Evolutionary conservation across 1,140 invertebrate genomes (phyloP).

Genomic region (Hirudo medicinalis): DNA sequence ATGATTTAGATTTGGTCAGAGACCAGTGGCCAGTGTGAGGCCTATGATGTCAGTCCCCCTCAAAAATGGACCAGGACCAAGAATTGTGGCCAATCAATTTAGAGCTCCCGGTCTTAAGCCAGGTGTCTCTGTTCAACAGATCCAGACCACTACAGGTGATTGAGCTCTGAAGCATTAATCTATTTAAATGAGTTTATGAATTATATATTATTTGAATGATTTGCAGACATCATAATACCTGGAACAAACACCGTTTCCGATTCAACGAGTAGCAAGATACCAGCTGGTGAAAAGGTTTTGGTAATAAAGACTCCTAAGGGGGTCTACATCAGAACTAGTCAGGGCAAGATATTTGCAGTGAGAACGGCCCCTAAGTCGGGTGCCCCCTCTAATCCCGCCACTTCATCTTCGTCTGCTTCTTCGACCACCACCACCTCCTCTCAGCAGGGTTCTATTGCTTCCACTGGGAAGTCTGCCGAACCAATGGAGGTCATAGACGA

Average conservation of each 20-base stretch:
- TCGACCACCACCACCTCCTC: neutral
- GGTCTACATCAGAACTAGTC: constrained; percentile 84
- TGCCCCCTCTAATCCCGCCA: neutral
- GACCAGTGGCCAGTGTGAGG: constrained; percentile 46
- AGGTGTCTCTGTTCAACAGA: constrained; percentile 84
- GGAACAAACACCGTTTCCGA: constrained; percentile 55
- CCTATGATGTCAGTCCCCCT: constrained; percentile 46
- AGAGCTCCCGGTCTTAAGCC: constrained; percentile 69
- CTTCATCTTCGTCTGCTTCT: neutral
- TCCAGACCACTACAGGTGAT: constrained; percentile 68
- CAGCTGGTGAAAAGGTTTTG: constrained; percentile 80
- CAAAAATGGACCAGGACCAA: constrained; percentile 26
- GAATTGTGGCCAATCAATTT: constrained; percentile 51
- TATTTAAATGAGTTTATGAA: too few relatives aligned
- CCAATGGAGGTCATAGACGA: neutral
- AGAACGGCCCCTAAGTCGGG: constrained; percentile 42
- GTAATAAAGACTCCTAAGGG: constrained; percentile 85
- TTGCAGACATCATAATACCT: constrained; percentile 73
- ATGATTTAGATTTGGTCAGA: constrained; percentile 24
- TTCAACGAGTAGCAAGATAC: constrained; percentile 62
- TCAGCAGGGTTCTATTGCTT: neutral
- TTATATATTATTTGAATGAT: too few relatives aligned
- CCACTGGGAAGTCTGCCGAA: constrained; percentile 3
- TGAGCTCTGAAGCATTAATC: too few relatives aligned
- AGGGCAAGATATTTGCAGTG: constrained; percentile 92